A percentile compares a stretch with the other conserved stretches of the same genome.
phyloP scores from a whole-genome alignment of 2,797 vertebrate genomes.

The Anguilla marmorata region DNA sequence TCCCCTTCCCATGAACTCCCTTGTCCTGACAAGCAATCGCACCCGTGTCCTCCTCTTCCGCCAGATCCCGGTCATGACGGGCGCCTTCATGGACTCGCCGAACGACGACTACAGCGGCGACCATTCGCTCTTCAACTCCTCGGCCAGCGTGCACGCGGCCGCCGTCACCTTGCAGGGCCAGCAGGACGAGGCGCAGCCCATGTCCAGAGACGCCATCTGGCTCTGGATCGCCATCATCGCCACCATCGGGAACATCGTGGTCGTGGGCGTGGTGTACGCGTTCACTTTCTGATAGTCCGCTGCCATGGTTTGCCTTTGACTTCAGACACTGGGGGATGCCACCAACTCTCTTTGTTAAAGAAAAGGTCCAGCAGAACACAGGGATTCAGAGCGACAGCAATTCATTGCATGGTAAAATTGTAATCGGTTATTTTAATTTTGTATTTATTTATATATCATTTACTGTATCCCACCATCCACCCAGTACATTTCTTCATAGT shows the following conservation, averaged over 20 bases:
- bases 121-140: conserved; percentile 95
- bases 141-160: conserved; percentile 85
- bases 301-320: neutral
- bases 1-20: neutral
- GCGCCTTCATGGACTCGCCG: conserved; percentile 95
- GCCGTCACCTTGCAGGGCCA: conserved; percentile 74
- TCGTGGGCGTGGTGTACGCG: conserved; percentile 94
- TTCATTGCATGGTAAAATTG: neutral
- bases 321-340: neutral
- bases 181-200: conserved; percentile 80
- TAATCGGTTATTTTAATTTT: neutral
- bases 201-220: conserved; percentile 93
- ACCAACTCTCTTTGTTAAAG: neutral
- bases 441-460: neutral
- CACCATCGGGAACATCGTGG: conserved; percentile 97
- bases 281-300: conserved; percentile 87
- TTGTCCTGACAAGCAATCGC: neutral
- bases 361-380: neutral
- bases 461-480: neutral
- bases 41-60: conserved; percentile 13
- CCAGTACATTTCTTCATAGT: neutral
- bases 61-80: conserved; percentile 96
- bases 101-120: conserved; percentile 93
- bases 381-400: neutral
- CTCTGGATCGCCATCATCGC: conserved; percentile 97